These are phyloP conservation scores for Montipora capitata DNA, from an alignment of 92 coral and sea anemone genomes.

Conservation along the genomic window DNA sequence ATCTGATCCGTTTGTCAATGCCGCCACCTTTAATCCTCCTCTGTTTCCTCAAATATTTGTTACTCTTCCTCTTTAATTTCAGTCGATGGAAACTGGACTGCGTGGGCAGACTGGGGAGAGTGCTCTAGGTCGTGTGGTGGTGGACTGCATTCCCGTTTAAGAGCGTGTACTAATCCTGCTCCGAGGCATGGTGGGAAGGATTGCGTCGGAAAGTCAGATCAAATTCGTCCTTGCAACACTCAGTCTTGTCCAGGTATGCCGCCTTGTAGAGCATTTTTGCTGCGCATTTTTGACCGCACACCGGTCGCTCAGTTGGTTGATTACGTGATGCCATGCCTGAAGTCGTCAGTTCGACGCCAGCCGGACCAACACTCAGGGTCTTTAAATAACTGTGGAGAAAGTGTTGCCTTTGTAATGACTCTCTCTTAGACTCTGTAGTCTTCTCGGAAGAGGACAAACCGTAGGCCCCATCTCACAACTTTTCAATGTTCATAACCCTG, in stretches of 20 bases:
- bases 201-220: constrained; percentile 34
- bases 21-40: background rate
- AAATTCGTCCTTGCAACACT: constrained; percentile 40
- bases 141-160: constrained; percentile 43
- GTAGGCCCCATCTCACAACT: too few relatives aligned
- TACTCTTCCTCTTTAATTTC: background rate
- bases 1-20: background rate
- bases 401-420: too few relatives aligned
- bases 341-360: too few relatives aligned
- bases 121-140: constrained; percentile 50
- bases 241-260: constrained; percentile 53
- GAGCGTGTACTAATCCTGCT: constrained; percentile 42
- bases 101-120: constrained; percentile 46
- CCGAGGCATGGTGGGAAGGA: constrained; percentile 50
- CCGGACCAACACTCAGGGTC: too few relatives aligned
- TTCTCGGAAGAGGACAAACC: too few relatives aligned
- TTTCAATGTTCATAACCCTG: too few relatives aligned
- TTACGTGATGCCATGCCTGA: too few relatives aligned
- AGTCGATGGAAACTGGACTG: constrained; percentile 58
- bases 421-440: too few relatives aligned
- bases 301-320: too few relatives aligned
- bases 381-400: too few relatives aligned
- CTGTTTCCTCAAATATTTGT: background rate
- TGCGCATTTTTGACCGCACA: too few relatives aligned
- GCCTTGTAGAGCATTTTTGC: too few relatives aligned